Evolutionary conservation across 2,888 invertebrate genomes (phyloP), one percentile per base, ranked within the genome.

Genomic region (Quadroppia sp.): DNA sequence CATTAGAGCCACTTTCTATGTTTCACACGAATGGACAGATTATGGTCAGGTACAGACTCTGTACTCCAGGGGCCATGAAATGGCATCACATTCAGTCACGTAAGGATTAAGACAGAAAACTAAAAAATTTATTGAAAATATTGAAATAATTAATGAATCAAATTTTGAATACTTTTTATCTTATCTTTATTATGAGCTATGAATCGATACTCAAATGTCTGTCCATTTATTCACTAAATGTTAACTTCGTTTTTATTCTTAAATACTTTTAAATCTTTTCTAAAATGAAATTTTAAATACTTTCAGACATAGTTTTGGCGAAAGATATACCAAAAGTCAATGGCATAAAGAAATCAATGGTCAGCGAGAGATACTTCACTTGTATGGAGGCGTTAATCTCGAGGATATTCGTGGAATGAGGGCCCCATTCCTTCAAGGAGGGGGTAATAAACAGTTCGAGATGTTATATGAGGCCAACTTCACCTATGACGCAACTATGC

Each of bases 1-100:
- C 3, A 81, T 83, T 45, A 77, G 80, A 7, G 94, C 93, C 75
- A 97, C 98, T 50, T 95, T 98, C 87, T 98, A 97, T 85, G 94
- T 98, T 76, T 96, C 95, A 70, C 97, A 98, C 83, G 95, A 97
- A 84, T 98, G 97, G 94, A 98, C 97, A 74, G 95, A 97, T 85
- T 98, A 98, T 86, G 91, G 92, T 84, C 92, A 94, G 86, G 97
- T 98, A 76, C 94, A 96, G 85, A 94, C 94, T 85, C 87, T 98
- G 77, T 94, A 95, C 85, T 87, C 94, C 78, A 88, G 89, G 81
- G 97, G 97, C 81, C 96, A 97, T 83, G 97, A 98, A 86, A 91
- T 98, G 84, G 98, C 95, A 78, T 94, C 95, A 78, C 97, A 98
- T 85, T 95, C 96, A 79, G 90, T 98, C 82, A 82, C 83, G 82